Percentiles rank a stretch among this genome's conserved stretches.
phyloP scores from a whole-genome alignment of 1,140 invertebrate genomes.

The Cydia pomonella region DNA sequence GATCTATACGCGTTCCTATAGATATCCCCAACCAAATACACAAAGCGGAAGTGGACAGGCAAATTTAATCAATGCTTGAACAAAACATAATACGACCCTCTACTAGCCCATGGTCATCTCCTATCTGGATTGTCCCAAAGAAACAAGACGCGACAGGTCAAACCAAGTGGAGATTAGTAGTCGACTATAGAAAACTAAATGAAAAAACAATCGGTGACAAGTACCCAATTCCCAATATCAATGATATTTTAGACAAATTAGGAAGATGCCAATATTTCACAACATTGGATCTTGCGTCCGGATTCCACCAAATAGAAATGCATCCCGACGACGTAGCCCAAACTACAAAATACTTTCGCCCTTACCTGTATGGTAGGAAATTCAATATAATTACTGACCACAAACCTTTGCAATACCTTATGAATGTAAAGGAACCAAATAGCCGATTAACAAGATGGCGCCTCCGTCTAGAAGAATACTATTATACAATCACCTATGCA shows the following conservation, averaged over 20 bases:
- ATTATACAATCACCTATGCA: constrained; percentile 47
- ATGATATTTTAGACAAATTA: constrained; percentile 67
- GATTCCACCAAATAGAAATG: constrained; percentile 79
- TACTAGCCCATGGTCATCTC: constrained; percentile 39
- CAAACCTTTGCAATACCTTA: constrained; percentile 73
- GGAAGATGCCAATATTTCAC: constrained; percentile 65
- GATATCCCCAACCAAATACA: constrained; percentile 34
- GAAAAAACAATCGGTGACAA: constrained; percentile 52
- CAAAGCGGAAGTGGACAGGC: neutral
- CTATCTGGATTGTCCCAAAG: constrained; percentile 42
- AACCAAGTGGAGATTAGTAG: constrained; percentile 52
- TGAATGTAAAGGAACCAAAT: constrained; percentile 70
- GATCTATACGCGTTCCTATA: constrained; percentile 35
- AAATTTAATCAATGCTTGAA: constrained; percentile 35
- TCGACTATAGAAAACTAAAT: constrained; percentile 63
- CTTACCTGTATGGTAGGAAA: too few relatives aligned
- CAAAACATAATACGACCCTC: constrained; percentile 10
- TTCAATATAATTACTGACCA: constrained; percentile 78
- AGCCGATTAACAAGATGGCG: constrained; percentile 74
- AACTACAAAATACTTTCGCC: constrained; percentile 67
- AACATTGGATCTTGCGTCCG: constrained; percentile 72
- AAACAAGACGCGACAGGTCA: constrained; percentile 34
- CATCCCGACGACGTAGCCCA: constrained; percentile 59
- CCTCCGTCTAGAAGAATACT: constrained; percentile 67
- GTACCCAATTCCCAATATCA: constrained; percentile 81